Base-by-base conservation (phyloP, 2,888 invertebrate genomes). In the Volucella inflata region DNA sequence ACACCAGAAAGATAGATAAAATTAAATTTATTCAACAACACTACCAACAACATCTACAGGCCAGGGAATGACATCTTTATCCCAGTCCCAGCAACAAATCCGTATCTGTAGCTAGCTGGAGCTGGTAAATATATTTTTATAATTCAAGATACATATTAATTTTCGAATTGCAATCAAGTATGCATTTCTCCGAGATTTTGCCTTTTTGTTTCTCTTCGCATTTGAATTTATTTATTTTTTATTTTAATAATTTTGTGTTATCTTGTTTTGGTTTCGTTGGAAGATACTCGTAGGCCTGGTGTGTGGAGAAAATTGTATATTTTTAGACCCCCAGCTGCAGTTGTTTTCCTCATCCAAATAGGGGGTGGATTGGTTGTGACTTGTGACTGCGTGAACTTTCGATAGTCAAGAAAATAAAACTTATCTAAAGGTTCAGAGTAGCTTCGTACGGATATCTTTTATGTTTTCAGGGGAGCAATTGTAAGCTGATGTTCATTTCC, bases 141-240 rank as follows among this genome's bases (percentile, higher is more conserved):
- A 16, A 67, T 75, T 79, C 40, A 6, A 57, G 72, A 82, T 53
- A 65, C 8, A 75, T 57, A 82, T 53, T 53, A 4, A 80, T 57
- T 70, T 80, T 70, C 44, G 21, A 72, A 78, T 44, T 68, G 57
- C 62, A 74, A 78, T 78, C 57, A 62, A 74, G 80, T 62, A 71
- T 64, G 64, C 64, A 57, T 50, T 80, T 16, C 30, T 60, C 17
- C 50, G 50, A 59, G 76, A 55, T 65, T 64, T 74, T n/a, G 8
- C 55, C 46, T 62, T 21, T 46, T 38, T 59, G 17, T 53, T 53
- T 46, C 21, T 17, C 16, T 42, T 38, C 16, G 57, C 16, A 57
- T 38, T 12, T 55, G 48, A 55, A 36, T 70, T 64, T 62, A 42
- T 59, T 9, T 68, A 14, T 44, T 51, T 65, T 59, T 12, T 79